Evolutionary conservation across 2,888 invertebrate species (phyloP).

Genomic region (Drosophila seclusa): DNA sequence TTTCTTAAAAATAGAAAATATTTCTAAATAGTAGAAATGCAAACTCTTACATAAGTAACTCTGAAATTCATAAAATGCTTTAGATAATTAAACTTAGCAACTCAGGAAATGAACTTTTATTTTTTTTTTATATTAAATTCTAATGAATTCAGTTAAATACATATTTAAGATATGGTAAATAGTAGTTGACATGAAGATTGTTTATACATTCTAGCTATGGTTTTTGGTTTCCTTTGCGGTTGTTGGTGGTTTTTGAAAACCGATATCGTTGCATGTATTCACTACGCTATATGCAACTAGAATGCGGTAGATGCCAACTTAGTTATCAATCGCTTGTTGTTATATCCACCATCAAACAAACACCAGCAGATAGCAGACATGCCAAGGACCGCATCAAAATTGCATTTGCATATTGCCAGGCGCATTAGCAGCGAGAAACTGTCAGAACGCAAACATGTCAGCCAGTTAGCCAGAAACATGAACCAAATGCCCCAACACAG

Average conservation of each 20-base stretch:
- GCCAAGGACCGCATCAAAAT: slow-evolving; percentile 52
- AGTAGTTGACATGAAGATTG: neutral
- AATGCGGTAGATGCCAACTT: slow-evolving; percentile 21
- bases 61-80: neutral
- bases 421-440: slow-evolving; percentile 41
- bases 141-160: neutral
- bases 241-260: neutral
- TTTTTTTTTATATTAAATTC: neutral
- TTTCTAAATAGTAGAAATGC: neutral
- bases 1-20: neutral
- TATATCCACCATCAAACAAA: slow-evolving; percentile 37
- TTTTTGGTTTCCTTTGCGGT: neutral
- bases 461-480: slow-evolving; percentile 22
- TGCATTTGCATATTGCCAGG: slow-evolving; percentile 70
- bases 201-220: neutral
- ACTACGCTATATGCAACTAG: neutral
- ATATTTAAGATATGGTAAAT: neutral
- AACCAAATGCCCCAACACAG: slow-evolving; percentile 31
- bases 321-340: slow-evolving; percentile 39
- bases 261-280: neutral
- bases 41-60: neutral
- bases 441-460: slow-evolving; percentile 10
- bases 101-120: neutral
- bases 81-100: no score
- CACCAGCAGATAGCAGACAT: slow-evolving; percentile 17